Evolutionary conservation across 2,797 vertebrate genomes (phyloP).

Genomic region (Huso huso): DNA sequence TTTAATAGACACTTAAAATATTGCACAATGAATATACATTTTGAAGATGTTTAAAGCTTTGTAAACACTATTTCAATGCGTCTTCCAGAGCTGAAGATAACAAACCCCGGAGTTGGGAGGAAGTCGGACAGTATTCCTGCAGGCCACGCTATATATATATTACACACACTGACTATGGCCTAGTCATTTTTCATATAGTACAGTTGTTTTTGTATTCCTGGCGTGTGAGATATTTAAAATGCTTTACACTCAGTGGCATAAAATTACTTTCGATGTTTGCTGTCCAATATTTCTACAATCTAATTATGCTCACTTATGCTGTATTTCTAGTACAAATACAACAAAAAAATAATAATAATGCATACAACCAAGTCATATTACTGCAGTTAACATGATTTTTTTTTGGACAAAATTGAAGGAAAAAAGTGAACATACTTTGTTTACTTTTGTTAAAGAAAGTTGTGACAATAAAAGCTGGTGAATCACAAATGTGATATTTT

Average conservation of each 20-base stretch:
- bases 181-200: not conserved
- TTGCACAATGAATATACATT: constrained; percentile 54
- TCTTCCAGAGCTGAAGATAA: constrained; percentile 24
- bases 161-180: not conserved
- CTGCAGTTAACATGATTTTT: not conserved
- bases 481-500: constrained; percentile 19
- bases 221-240: not conserved
- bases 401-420: constrained; percentile 6
- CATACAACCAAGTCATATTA: constrained; percentile 11
- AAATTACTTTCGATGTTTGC: not conserved
- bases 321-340: constrained; percentile 7
- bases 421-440: not conserved
- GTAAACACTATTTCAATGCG: constrained; percentile 54
- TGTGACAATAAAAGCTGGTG: constrained; percentile 24
- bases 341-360: constrained; percentile 15
- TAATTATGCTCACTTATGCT: constrained; percentile 4
- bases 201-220: not conserved
- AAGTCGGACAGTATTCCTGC: not conserved
- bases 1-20: constrained; percentile 43
- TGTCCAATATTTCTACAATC: not conserved
- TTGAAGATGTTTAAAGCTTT: constrained; percentile 55
- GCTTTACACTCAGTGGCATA: not conserved
- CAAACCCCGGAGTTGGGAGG: not conserved
- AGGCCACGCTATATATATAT: not conserved
- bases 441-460: not conserved